Base-by-base conservation (phyloP, 2,797 vertebrate genomes). In the Arctocebus calabarensis region DNA sequence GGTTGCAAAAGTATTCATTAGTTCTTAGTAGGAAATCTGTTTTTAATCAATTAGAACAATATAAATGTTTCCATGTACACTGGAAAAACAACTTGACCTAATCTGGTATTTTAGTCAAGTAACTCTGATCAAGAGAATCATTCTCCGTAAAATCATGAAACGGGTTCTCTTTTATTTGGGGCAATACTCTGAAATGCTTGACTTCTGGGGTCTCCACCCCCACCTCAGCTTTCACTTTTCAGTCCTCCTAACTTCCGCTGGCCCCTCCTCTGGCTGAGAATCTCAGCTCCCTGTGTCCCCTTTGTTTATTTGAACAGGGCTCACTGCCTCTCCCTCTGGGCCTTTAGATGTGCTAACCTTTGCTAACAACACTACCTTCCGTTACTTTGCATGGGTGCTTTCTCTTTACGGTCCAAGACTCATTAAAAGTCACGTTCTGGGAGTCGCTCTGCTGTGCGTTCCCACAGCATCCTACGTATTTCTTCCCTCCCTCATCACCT, bases 151-250 rank as follows among this genome's bases (percentile, higher is more conserved):
- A 93, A 79, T 64, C 12, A 20, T 27, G 5, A 11, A 82, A 4
- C 59, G 7, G 0, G 59, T 59, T 78, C 89, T 32, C 48, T 91
- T 88, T 96, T 95, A 23, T 95, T 52, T 71, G 10, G 12, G 48
- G 13, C 59, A 59, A n/a, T 34, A 78, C 19, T 91, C 59, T 59
- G 27, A 48, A 73, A 34, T 34, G 3, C 4, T 79, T 82, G 55
- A 40, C 13, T 43, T 74, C 22, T 0, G 1, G 52, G 27, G 9
- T 11, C 7, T 40, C 25, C 6, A 2, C 57, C 22, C 55, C 10
- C 4, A 7, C 68, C 34, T 37, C 9, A 68, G 2, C 7, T 92
- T 1, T 37, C 16, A 23, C 70, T 75, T 52, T 71, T 66, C 27
- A 84, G 16, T 59, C 55, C 79, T 55, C 40, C 0, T 11, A 37